Conservation (phyloP, 2,888 invertebrate species). For the Criorhina ranunculi region DNA sequence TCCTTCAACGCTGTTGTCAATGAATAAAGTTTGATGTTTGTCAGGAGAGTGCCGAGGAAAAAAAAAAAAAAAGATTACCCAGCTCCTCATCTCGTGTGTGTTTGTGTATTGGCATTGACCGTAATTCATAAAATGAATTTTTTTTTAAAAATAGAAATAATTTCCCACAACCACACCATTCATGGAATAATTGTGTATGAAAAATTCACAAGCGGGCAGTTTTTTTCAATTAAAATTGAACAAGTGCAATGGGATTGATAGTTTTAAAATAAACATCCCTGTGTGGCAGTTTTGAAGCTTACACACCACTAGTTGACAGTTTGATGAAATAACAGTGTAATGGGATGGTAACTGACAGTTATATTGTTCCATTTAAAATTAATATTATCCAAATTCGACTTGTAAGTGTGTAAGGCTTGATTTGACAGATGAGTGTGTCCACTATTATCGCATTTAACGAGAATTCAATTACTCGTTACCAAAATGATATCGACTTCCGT, state of each 20-base stretch:
- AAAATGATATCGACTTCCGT: too few species aligned
- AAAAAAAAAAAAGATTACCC: conserved; percentile 7
- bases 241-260: conserved; percentile 23
- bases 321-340: conserved; percentile 1
- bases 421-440: conserved; percentile 4
- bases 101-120: conserved; percentile 57
- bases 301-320: background rate
- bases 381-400: background rate
- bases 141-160: conserved; percentile 54
- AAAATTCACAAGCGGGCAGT: background rate
- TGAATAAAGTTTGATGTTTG: conserved; percentile 27
- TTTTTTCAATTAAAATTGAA: conserved; percentile 7
- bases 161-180: background rate
- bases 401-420: background rate
- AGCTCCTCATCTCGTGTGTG: background rate
- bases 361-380: background rate
- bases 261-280: conserved; percentile 28
- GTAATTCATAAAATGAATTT: conserved; percentile 41
- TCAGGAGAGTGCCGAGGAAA: conserved; percentile 8
- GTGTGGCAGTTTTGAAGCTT: conserved; percentile 20
- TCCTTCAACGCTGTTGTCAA: conserved; percentile 7
- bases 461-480: too few species aligned
- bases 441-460: too few species aligned
- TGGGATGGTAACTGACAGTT: background rate
- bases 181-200: conserved; percentile 54